Evolutionary conservation across 2,888 invertebrate genomes (phyloP), one percentile per base, ranked within the genome.

Genomic region (Hydrotaea diabolus): DNA sequence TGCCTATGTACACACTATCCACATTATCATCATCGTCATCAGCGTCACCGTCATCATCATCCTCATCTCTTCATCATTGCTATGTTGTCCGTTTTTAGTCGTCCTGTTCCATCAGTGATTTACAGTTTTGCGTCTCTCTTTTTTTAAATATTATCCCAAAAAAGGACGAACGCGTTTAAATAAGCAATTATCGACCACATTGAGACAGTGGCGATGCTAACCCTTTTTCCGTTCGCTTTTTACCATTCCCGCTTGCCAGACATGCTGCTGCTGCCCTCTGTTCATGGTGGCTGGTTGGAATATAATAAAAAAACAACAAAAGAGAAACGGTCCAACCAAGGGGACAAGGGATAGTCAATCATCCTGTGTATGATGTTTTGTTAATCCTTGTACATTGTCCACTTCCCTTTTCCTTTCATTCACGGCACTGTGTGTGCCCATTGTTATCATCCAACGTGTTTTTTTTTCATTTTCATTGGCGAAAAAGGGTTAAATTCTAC

Each of bases 151-250:
- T 69, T 84, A 84, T 86, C 73, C 85, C 82, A 78, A 86, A 87
- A 86, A 86, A 78, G 86, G 77, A 86, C 85, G 81, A 77, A 80
- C 74, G 85, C 82, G 81, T 87, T 87, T 84, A 86, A 87, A 86
- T 86, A 87, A 87, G 87, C 87, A 87, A 87, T 87, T 87, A 87
- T 86, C 82, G 83, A 83, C 84, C 87, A 85, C 86, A 87, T 79
- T 77, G 80, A 71, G 62, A 77, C 82, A 71, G 77, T 39, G 69
- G 73, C 46, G 26, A n/a, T 11, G 15, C 69, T 2, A 23, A 66
- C 66, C 43, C 66, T 19, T 59, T 23, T 26, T 59, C 23, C 43
- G 3, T 46, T 49, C n/a, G 21, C 59, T 74, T 80, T 77, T 64
- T 53, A n/a, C n/a, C n/a, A n/a, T n/a, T n/a, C 4, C 11, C 59